These are phyloP conservation scores for Apolygus lucorum DNA, from an alignment of 1,140 invertebrate species.

Conservation along the genomic window DNA sequence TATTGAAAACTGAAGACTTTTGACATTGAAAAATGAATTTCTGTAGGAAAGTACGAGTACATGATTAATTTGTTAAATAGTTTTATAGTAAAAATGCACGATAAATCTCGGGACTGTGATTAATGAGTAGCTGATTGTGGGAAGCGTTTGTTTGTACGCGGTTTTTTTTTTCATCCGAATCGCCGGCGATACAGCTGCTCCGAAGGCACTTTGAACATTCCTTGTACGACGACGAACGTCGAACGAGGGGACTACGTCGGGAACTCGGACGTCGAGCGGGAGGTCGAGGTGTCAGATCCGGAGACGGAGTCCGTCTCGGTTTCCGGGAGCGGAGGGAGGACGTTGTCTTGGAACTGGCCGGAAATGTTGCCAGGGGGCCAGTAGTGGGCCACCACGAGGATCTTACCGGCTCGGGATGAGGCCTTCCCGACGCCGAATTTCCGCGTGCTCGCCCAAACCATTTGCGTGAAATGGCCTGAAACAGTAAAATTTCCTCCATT, in stretches of 20 bases:
- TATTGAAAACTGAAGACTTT: too few species aligned
- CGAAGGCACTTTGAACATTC: slow-evolving; percentile 15
- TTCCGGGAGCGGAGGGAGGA: slow-evolving; percentile 57
- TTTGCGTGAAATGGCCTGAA: slow-evolving; percentile 80
- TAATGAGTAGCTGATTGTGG: too few species aligned
- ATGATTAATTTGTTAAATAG: too few species aligned
- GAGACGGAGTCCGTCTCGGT: slow-evolving; percentile 38
- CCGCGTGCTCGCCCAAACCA: slow-evolving; percentile 73
- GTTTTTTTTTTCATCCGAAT: too few species aligned
- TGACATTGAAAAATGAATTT: too few species aligned
- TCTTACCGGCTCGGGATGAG: slow-evolving; percentile 59
- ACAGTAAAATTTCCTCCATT: too few species aligned
- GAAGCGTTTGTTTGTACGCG: too few species aligned
- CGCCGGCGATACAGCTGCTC: too few species aligned
- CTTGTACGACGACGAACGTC: background rate
- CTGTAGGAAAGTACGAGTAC: too few species aligned
- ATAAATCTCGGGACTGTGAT: too few species aligned
- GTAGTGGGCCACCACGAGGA: slow-evolving; percentile 74
- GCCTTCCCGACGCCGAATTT: slow-evolving; percentile 77
- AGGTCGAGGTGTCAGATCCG: slow-evolving; percentile 30
- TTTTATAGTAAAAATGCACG: too few species aligned
- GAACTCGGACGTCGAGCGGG: slow-evolving; percentile 13
- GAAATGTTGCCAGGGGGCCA: slow-evolving; percentile 66
- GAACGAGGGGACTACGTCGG: slow-evolving; percentile 9
- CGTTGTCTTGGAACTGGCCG: slow-evolving; percentile 66